Conservation (phyloP, 2,797 vertebrate genomes). For the Gila robusta region DNA sequence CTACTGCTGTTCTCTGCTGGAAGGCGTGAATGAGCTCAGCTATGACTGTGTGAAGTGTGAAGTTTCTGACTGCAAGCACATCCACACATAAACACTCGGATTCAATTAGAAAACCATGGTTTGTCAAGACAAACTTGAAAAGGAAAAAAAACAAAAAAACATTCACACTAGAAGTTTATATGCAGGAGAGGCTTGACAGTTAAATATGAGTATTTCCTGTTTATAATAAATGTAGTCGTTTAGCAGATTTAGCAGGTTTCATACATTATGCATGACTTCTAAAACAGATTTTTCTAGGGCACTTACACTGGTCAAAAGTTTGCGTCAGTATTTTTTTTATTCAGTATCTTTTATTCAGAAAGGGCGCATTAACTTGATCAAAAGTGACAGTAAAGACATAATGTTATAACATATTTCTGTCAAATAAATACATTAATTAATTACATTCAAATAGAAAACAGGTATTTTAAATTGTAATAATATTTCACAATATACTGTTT, state of each 20-base stretch:
- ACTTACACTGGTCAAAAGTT: neutral
- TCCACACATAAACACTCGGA: neutral
- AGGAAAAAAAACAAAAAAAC: neutral
- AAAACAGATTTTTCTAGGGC: neutral
- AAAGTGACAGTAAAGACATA: neutral
- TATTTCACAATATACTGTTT: neutral
- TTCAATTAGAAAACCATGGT: neutral
- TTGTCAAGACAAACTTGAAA: neutral
- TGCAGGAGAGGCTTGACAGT: neutral
- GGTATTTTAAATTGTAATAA: neutral
- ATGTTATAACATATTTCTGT: neutral
- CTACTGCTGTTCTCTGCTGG: neutral
- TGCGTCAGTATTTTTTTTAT: neutral
- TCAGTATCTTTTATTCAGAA: neutral
- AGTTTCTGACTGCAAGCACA: neutral
- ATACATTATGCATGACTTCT: neutral
- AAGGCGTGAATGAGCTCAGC: conserved; percentile 2
- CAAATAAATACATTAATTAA: neutral
- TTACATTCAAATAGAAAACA: neutral
- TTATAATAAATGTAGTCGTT: neutral
- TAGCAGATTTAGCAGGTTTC: neutral
- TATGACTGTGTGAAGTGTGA: neutral
- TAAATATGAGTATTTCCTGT: neutral
- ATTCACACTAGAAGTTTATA: neutral
- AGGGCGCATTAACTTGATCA: neutral